Evolutionary conservation across 53 echinoderm and acorn worm genomes (phyloP).

Genomic region (Mesocentrotus franciscanus): DNA sequence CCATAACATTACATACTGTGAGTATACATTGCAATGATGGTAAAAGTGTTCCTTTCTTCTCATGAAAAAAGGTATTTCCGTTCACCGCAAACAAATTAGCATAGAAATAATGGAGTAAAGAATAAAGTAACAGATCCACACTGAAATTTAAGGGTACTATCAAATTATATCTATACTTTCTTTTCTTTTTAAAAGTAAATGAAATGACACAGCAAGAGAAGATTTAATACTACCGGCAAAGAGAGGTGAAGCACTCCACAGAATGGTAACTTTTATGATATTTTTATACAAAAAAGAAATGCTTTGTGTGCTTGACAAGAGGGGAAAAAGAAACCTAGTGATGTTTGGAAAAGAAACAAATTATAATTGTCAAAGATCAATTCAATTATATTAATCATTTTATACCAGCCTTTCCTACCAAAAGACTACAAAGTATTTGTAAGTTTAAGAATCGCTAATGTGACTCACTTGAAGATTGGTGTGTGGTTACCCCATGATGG

Average conservation of each 20-base stretch:
- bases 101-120: neutral
- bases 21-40: neutral
- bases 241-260: neutral
- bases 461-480: constrained; percentile 94
- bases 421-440: too few relatives aligned
- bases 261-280: neutral
- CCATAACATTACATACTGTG: neutral
- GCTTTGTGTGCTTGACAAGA: neutral
- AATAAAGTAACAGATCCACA: neutral
- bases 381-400: neutral
- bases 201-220: neutral
- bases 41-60: neutral
- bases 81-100: neutral
- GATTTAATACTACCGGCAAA: neutral
- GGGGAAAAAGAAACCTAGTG: neutral
- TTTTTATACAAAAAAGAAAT: neutral
- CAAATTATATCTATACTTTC: neutral
- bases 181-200: neutral
- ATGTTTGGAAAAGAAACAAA: neutral
- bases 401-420: too few relatives aligned
- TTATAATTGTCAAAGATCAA: neutral
- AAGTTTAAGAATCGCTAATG: too few relatives aligned
- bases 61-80: neutral
- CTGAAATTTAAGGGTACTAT: neutral
- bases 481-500: constrained; percentile 99